Conservation (phyloP, 1,140 invertebrate species). For the Drosophila athabasca region DNA sequence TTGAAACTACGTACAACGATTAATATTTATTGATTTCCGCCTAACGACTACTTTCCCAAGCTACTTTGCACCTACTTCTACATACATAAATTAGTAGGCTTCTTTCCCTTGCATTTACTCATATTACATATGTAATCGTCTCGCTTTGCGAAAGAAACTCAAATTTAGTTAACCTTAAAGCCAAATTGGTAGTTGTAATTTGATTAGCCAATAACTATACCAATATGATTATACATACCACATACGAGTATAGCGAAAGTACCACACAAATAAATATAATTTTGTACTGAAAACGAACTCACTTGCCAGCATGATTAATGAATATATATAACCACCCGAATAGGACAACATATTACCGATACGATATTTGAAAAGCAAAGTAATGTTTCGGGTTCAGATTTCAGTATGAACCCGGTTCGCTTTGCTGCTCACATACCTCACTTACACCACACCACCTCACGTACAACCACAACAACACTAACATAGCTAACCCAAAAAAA, state of each 20-base stretch:
- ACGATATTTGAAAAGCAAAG: constrained; percentile 22
- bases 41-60: constrained; percentile 20
- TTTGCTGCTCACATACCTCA: constrained; percentile 23
- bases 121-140: not conserved
- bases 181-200: constrained; percentile 66
- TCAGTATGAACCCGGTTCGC: constrained; percentile 32
- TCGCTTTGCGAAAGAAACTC: constrained; percentile 37
- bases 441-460: constrained; percentile 53
- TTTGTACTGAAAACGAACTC: constrained; percentile 62
- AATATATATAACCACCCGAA: constrained; percentile 6
- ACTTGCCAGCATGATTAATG: constrained; percentile 33
- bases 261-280: constrained; percentile 70
- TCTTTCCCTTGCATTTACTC: constrained; percentile 37
- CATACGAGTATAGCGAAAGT: constrained; percentile 26
- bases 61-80: constrained; percentile 14
- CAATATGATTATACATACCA: constrained; percentile 32
- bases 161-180: constrained; percentile 66
- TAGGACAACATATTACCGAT: no score
- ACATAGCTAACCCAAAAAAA: constrained; percentile 42
- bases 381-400: constrained; percentile 30
- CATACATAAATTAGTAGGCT: constrained; percentile 20
- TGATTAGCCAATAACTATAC: constrained; percentile 48
- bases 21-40: constrained; percentile 55
- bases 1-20: constrained; percentile 63
- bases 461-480: constrained; percentile 38